phyloP scores from a whole-genome alignment of 2,113 vertebrate species.

The Casuarius casuarius region DNA sequence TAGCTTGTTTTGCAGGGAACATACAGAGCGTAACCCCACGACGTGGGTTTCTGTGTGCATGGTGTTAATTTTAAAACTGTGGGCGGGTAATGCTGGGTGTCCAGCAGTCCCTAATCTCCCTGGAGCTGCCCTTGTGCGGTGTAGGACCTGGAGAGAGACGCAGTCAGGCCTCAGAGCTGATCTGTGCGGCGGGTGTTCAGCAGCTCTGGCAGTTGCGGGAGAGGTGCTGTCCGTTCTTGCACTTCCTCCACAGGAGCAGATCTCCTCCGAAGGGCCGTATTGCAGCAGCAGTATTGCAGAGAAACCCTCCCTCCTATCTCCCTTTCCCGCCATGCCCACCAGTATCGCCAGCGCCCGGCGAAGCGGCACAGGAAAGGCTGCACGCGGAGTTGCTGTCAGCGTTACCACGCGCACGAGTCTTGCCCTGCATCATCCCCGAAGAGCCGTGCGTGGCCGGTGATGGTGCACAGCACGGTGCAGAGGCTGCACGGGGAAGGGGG shows the following conservation, averaged over 20 bases:
- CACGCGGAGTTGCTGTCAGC: background rate
- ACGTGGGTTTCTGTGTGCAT: fast-evolving
- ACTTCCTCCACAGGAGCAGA: background rate
- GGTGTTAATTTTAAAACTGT: background rate
- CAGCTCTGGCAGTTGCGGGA: background rate
- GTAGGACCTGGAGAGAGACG: background rate
- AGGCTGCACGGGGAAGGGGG: background rate
- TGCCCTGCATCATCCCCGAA: background rate
- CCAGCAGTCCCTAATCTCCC: background rate
- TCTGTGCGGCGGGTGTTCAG: background rate
- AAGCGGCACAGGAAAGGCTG: background rate
- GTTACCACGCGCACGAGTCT: background rate
- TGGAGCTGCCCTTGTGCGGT: no score
- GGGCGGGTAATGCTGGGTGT: background rate
- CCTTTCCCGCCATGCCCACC: background rate
- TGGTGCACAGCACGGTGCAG: background rate
- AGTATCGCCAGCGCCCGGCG: background rate
- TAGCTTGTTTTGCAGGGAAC: background rate
- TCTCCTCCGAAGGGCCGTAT: no score
- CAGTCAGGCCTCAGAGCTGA: fast-evolving
- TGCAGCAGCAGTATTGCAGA: no score
- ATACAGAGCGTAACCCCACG: background rate
- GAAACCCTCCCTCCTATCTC: background rate
- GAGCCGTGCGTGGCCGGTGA: background rate
- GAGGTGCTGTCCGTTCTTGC: background rate